Conservation (phyloP, 1,140 invertebrate genomes). For the Drosophila bocqueti region DNA sequence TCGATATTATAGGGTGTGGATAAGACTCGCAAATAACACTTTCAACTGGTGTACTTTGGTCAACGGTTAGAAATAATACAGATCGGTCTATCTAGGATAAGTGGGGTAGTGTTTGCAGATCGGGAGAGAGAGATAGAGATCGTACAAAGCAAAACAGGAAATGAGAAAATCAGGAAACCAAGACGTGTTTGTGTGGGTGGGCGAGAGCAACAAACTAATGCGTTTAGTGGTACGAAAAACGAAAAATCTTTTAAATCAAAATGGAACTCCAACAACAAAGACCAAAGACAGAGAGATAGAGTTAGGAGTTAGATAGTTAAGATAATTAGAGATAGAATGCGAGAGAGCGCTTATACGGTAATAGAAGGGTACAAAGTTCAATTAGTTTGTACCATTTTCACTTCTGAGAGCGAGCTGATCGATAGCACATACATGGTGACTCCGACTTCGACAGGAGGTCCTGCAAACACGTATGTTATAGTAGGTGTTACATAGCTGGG, state of each 20-base stretch:
- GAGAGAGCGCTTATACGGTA: slow-evolving; percentile 58
- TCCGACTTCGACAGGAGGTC: slow-evolving; percentile 97
- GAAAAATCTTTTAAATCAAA: slow-evolving; percentile 12
- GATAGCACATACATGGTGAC: slow-evolving; percentile 99
- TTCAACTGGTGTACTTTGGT: slow-evolving; percentile 58
- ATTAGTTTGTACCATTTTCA: slow-evolving; percentile 95
- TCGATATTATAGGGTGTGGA: slow-evolving; percentile 13
- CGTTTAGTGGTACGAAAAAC: slow-evolving; percentile 38
- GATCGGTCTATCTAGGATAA: slow-evolving; percentile 35
- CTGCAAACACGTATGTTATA: slow-evolving; percentile 88
- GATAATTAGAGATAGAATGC: slow-evolving; percentile 47
- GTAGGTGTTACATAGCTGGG: slow-evolving; percentile 39
- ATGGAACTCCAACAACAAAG: slow-evolving; percentile 64
- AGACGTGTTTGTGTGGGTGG: slow-evolving; percentile 35
- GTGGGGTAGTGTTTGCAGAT: slow-evolving; percentile 21
- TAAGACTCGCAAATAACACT: slow-evolving; percentile 54
- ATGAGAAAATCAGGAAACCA: slow-evolving; percentile 53
- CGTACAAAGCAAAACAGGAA: slow-evolving; percentile 48
- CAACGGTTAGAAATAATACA: slow-evolving; percentile 42
- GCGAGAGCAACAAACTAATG: slow-evolving; percentile 53
- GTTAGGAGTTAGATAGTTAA: slow-evolving; percentile 53
- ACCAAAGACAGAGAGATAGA: slow-evolving; percentile 59
- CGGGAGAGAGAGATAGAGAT: slow-evolving; percentile 16
- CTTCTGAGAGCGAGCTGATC: slow-evolving; percentile 99
- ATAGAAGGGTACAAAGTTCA: slow-evolving; percentile 81